These are phyloP conservation scores for Drosophila athabasca DNA, from an alignment of 1,140 invertebrate species.

Conservation along the genomic window DNA sequence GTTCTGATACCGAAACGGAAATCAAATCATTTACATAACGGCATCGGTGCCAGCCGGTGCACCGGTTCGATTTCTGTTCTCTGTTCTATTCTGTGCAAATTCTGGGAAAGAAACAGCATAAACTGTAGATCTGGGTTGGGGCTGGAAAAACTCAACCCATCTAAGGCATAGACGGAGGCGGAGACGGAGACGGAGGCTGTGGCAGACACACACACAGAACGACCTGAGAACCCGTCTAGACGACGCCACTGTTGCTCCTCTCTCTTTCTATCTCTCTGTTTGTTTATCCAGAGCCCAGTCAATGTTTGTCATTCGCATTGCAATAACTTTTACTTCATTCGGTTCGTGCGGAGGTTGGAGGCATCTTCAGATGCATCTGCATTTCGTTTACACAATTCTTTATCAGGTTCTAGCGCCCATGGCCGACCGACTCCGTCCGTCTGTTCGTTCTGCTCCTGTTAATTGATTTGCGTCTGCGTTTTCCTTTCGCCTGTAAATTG, in stretches of 20 bases:
- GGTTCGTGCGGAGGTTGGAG: conserved; percentile 2
- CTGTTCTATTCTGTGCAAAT: conserved; percentile 39
- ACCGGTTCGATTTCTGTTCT: conserved; percentile 25
- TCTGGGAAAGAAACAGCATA: conserved; percentile 35
- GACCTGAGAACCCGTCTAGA: conserved; percentile 42
- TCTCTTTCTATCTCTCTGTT: conserved; percentile 26
- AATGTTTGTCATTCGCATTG: conserved; percentile 78
- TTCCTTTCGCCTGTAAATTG: conserved; percentile 62
- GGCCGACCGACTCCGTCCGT: not conserved
- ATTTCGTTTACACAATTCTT: conserved; percentile 69
- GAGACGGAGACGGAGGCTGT: not conserved
- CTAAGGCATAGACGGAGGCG: not conserved
- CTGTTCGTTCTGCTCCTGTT: conserved; percentile 39
- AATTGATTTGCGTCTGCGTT: conserved; percentile 63
- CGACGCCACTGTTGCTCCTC: conserved; percentile 25
- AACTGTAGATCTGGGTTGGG: conserved; percentile 9
- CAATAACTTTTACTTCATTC: conserved; percentile 67
- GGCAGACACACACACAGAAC: conserved; percentile 9
- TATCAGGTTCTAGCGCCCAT: conserved; percentile 59
- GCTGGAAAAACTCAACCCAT: not conserved
- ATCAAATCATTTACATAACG: conserved; percentile 68
- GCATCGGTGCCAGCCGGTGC: conserved; percentile 1
- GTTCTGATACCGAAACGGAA: conserved; percentile 60
- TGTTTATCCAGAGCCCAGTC: conserved; percentile 58
- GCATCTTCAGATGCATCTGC: conserved; percentile 59